A percentile compares a stretch with the other conserved stretches of the same genome.
Evolutionary conservation across 1,140 invertebrate genomes (phyloP).

Genomic region (Heliconius hewitsoni): DNA sequence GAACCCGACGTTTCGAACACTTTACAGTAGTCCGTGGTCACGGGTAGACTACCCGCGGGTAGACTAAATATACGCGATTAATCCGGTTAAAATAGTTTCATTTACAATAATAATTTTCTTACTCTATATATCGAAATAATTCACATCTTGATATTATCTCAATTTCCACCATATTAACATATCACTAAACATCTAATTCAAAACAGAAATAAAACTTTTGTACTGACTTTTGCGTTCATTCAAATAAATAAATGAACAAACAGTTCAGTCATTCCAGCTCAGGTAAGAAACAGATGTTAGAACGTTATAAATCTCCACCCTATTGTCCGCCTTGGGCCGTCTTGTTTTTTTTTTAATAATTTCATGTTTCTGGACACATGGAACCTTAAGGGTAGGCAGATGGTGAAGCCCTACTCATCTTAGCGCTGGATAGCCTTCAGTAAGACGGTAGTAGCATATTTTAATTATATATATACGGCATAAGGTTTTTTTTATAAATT

Average conservation of each 20-base stretch:
- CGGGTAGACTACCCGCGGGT: no score
- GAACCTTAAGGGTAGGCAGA: slow-evolving; percentile 47
- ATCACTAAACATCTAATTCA: no score
- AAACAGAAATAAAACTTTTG: no score
- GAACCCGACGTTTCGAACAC: no score
- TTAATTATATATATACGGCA: slow-evolving; percentile 2
- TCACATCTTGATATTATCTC: no score
- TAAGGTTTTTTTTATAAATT: background rate
- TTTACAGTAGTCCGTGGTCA: no score
- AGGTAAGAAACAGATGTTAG: slow-evolving; percentile 64
- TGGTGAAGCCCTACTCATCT: slow-evolving; percentile 40
- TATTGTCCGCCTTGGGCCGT: slow-evolving; percentile 54
- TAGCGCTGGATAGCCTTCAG: background rate
- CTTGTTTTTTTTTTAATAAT: slow-evolving; percentile 66
- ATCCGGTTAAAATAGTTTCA: no score
- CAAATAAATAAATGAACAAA: slow-evolving; percentile 1
- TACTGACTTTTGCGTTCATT: background rate
- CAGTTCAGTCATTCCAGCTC: slow-evolving; percentile 25
- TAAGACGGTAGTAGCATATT: background rate
- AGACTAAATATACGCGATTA: no score
- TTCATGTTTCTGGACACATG: slow-evolving; percentile 59
- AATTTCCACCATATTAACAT: no score
- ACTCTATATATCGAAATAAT: no score
- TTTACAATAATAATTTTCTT: no score
- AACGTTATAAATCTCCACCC: slow-evolving; percentile 63